Evolutionary conservation across 1,140 invertebrate species (phyloP).

Genomic region (Hylaeus volcanicus): DNA sequence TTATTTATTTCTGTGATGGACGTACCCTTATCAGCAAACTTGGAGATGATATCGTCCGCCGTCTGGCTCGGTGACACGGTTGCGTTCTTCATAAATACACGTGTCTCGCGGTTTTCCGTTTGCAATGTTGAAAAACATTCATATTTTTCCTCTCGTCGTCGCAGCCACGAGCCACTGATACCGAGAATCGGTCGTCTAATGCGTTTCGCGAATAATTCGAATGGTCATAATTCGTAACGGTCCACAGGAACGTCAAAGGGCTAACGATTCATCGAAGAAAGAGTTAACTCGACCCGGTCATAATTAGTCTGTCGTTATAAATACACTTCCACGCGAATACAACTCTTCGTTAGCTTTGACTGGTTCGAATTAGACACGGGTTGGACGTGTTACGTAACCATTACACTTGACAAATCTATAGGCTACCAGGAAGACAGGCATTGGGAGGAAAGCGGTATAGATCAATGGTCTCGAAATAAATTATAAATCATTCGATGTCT

Average conservation of each 20-base stretch:
- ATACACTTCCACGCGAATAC: conserved; percentile 57
- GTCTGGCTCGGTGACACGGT: conserved; percentile 53
- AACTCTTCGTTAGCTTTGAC: conserved; percentile 62
- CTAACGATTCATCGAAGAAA: conserved; percentile 35
- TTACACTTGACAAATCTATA: conserved; percentile 39
- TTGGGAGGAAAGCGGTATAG: not conserved
- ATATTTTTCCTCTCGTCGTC: not conserved
- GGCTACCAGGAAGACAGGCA: conserved; percentile 11
- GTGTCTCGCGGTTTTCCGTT: conserved; percentile 14
- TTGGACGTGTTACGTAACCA: conserved; percentile 49
- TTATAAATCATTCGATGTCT: too few relatives aligned
- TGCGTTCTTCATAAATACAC: conserved; percentile 22
- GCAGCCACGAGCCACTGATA: not conserved
- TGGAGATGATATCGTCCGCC: conserved; percentile 27
- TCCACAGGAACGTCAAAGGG: conserved; percentile 24
- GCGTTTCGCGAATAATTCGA: conserved; percentile 1
- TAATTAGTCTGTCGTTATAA: conserved; percentile 47
- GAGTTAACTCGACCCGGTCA: conserved; percentile 19
- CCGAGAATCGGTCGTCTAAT: not conserved
- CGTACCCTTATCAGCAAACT: conserved; percentile 52
- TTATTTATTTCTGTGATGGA: conserved; percentile 58
- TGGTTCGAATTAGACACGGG: conserved; percentile 61
- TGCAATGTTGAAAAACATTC: not conserved
- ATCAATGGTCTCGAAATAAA: not conserved
- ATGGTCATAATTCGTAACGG: not conserved